phyloP scores from a whole-genome alignment of 1,140 invertebrate species.

The Danaus melanippus region DNA sequence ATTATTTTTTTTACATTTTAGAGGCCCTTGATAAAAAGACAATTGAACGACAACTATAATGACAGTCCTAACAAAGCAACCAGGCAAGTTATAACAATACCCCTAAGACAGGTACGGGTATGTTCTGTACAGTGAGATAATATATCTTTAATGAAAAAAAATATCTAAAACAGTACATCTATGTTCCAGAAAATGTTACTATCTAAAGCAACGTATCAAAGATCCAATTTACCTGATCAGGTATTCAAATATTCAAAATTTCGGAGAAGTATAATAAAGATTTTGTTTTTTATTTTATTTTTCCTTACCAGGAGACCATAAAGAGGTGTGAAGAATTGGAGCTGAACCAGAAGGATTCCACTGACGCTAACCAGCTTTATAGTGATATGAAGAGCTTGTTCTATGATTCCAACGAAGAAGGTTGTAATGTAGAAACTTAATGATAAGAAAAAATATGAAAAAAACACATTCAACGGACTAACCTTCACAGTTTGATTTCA shows the following conservation, averaged over 20 bases:
- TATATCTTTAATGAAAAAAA: too few relatives aligned
- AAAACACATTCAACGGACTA: too few relatives aligned
- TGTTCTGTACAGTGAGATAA: not conserved
- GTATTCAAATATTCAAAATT: conserved; percentile 16
- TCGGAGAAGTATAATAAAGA: too few relatives aligned
- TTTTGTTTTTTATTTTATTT: too few relatives aligned
- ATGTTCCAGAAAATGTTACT: conserved; percentile 24
- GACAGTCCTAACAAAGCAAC: conserved; percentile 17
- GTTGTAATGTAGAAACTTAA: conserved; percentile 1
- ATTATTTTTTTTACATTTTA: conserved; percentile 11
- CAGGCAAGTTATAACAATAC: conserved; percentile 34
- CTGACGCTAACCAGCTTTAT: conserved; percentile 12
- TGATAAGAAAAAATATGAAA: too few relatives aligned
- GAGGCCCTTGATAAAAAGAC: conserved; percentile 8
- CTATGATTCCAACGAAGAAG: conserved; percentile 16
- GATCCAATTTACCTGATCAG: conserved; percentile 33
- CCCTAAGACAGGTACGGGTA: conserved; percentile 40
- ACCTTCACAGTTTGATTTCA: not conserved
- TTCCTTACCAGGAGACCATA: conserved; percentile 32
- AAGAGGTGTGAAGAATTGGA: conserved; percentile 41
- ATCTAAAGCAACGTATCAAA: conserved; percentile 16
- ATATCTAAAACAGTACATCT: conserved; percentile 1
- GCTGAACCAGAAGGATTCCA: conserved; percentile 25
- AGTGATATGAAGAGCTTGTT: conserved; percentile 12
- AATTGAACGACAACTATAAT: conserved; percentile 12